A percentile compares a stretch with the other conserved stretches of the same genome.
phyloP scores from a whole-genome alignment of 2,797 vertebrate genomes.

The Thamnophis elegans region DNA sequence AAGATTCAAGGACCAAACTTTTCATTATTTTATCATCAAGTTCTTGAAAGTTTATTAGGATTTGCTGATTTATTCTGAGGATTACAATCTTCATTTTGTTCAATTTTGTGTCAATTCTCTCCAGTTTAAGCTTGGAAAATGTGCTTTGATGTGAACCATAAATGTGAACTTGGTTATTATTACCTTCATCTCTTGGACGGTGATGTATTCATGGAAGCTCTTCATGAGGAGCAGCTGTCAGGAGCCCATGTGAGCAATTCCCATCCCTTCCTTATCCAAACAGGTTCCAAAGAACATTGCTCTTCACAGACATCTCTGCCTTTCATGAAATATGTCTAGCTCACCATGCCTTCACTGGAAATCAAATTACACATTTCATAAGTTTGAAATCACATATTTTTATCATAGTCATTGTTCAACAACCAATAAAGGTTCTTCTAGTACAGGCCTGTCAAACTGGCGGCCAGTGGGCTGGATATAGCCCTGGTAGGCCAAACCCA shows the following conservation, averaged over 20 bases:
- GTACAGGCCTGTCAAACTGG: neutral
- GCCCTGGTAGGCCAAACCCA: rapidly evolving
- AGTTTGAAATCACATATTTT: neutral
- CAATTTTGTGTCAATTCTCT: neutral
- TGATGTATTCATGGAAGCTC: neutral
- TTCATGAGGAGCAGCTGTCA: neutral
- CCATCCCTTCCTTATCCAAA: neutral
- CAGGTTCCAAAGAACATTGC: neutral
- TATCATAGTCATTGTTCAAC: neutral
- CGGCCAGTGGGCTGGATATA: no score
- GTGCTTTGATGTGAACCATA: neutral
- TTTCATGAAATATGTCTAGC: neutral
- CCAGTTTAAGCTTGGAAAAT: neutral
- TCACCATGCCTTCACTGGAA: neutral
- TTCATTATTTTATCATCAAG: neutral
- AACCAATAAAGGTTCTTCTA: neutral
- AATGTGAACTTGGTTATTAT: neutral
- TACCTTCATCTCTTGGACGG: neutral
- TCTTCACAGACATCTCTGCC: neutral
- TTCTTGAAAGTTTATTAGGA: neutral
- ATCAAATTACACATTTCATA: neutral
- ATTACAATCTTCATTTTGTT: neutral
- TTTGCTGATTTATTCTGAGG: neutral
- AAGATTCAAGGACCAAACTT: neutral
- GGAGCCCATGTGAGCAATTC: neutral